Percentiles rank a stretch among this genome's conserved stretches.
phyloP scores from a whole-genome alignment of 2,797 vertebrate species.

The Manis pentadactyla region DNA sequence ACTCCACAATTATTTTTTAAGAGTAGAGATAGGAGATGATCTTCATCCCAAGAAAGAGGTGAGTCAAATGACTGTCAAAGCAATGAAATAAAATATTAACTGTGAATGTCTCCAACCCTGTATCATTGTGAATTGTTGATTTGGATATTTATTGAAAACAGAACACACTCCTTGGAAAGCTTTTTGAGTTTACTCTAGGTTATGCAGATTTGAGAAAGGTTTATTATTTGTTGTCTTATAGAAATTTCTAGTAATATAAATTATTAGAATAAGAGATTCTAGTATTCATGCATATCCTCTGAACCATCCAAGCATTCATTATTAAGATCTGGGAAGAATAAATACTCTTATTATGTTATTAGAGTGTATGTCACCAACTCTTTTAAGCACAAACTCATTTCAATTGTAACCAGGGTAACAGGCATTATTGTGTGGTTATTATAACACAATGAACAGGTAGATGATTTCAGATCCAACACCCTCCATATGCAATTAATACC shows the following conservation, averaged over 20 bases:
- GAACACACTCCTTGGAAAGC: background rate
- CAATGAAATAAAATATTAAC: conserved; percentile 67
- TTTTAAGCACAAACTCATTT: background rate
- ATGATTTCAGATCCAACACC: background rate
- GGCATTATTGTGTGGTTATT: background rate
- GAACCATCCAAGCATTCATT: background rate
- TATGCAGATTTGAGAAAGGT: background rate
- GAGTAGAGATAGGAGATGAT: conserved; percentile 46
- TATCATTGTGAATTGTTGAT: conserved; percentile 41
- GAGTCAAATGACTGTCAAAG: conserved; percentile 69
- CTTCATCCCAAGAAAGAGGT: conserved; percentile 71
- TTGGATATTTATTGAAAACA: conserved; percentile 63
- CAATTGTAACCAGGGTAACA: background rate
- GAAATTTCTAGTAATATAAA: background rate
- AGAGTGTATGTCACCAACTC: background rate
- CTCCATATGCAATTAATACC: background rate
- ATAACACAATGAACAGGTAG: background rate
- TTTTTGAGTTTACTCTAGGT: background rate
- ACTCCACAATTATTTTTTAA: conserved; percentile 77
- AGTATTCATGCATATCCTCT: background rate
- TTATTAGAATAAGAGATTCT: background rate
- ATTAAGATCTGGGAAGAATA: background rate
- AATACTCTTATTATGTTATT: background rate
- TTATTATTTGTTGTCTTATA: background rate
- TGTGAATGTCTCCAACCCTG: background rate